Evolutionary conservation across 2,113 vertebrate genomes (phyloP).

Genomic region (Myrmecobius fasciatus): DNA sequence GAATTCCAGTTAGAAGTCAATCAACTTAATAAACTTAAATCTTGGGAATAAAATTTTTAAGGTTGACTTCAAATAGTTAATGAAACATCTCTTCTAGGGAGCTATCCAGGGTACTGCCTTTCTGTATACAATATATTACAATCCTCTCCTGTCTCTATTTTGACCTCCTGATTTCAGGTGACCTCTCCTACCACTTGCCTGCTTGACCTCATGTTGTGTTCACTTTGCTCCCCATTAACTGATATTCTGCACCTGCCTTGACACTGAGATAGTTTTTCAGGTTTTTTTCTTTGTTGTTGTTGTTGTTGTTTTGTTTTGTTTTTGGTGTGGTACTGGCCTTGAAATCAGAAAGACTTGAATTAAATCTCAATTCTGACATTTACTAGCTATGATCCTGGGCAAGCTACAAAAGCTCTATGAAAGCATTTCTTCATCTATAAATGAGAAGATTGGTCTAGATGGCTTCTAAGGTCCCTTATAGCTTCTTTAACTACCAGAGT

Average conservation of each 20-base stretch:
- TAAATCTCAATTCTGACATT: not conserved
- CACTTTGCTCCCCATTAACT: not conserved
- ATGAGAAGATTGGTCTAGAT: not conserved
- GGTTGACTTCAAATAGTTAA: not conserved
- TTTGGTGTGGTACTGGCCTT: not conserved
- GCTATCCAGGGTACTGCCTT: not conserved
- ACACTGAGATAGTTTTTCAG: not conserved
- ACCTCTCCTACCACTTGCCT: accelerated
- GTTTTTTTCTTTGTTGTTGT: too few relatives aligned
- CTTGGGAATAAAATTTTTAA: not conserved
- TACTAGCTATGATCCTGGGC: not conserved
- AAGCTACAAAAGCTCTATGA: not conserved
- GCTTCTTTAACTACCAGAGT: not conserved
- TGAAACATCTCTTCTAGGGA: too few relatives aligned
- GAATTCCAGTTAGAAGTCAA: not conserved
- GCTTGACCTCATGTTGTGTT: not conserved
- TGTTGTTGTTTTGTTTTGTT: too few relatives aligned
- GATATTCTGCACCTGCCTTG: not conserved
- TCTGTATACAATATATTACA: too few relatives aligned
- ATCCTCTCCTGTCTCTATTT: not conserved
- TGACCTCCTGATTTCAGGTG: not conserved
- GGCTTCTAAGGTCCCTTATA: not conserved
- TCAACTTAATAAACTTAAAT: not conserved
- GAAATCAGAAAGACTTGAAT: not conserved
- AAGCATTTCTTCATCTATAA: not conserved